Conservation (phyloP, 2,113 vertebrate species). For the Ursus arctos region DNA sequence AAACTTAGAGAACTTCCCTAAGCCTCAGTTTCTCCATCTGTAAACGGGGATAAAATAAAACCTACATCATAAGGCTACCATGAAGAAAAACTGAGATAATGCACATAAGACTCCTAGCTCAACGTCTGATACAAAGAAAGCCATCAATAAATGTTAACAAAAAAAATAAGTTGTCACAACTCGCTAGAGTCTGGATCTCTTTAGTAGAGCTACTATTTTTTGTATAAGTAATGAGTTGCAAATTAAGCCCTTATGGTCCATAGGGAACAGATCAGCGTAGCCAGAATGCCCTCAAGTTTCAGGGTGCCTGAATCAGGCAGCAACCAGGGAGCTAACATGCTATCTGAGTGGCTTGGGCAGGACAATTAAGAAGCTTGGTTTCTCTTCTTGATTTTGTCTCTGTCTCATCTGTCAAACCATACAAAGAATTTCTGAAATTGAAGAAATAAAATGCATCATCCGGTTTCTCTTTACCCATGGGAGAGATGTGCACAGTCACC, state of each 20-base stretch:
- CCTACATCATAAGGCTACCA: not conserved
- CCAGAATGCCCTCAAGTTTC: not conserved
- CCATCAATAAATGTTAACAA: slow-evolving; percentile 1
- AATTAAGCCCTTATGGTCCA: not conserved
- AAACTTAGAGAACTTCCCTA: not conserved
- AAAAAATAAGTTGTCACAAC: slow-evolving; percentile 7
- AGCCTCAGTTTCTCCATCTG: not conserved
- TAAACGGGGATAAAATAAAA: not conserved
- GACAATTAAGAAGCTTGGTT: not conserved
- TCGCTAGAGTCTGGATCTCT: slow-evolving; percentile 10
- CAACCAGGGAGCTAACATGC: not conserved
- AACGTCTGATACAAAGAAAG: slow-evolving; percentile 1
- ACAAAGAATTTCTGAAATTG: slow-evolving; percentile 32
- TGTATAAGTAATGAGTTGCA: slow-evolving; percentile 32
- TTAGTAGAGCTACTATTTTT: not conserved
- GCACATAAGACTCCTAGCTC: not conserved
- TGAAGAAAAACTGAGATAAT: not conserved
- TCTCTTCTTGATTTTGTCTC: not conserved
- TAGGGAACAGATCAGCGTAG: not conserved
- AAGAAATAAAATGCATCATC: slow-evolving; percentile 40
- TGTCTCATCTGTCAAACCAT: not conserved
- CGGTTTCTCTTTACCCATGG: not conserved
- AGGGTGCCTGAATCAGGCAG: not conserved
- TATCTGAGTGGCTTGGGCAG: not conserved
- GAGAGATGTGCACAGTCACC: not conserved